Evolutionary conservation across 2,888 invertebrate genomes (phyloP), one percentile per base, ranked within the genome.

Genomic region (Nomada fabriciana): DNA sequence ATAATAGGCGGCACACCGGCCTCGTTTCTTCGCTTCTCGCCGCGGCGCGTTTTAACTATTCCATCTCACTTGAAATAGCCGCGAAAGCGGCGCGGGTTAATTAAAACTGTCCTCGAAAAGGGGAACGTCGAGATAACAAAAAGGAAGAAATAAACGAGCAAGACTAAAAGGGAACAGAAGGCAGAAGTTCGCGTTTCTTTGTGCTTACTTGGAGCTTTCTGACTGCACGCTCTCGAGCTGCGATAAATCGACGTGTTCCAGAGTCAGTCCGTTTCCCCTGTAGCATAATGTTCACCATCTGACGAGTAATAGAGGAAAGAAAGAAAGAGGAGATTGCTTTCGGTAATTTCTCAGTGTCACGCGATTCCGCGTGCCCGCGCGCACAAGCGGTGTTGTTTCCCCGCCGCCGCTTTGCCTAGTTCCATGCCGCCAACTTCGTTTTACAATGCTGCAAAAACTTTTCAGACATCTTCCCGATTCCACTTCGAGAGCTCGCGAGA

Each of bases 301-400:
- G 57, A 25, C 50, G 43, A 23, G 4, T 3, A 20, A 42, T 15
- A 20, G 25, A 2, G 20, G 13, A 52, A 47, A 29, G 42, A 47
- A 76, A 50, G n/a, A 25, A n/a, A 47, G 75, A 65, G 72, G 68
- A 67, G 47, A 13, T 53, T 50, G 47, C 61, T 60, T 77, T 76
- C 64, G 75, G 72, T 88, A 88, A 88, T 88, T 86, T 73, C 76
- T 64, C 55, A 72, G 59, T 47, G 67, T 57, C 87, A 87, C 87
- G 87, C 86, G 79, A 87, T 63, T 67, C 83, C 69, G 84, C 84
- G 84, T 87, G 86, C 65, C 57, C 68, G n/a, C 57, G 68, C 42
- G 23, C 67, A 42, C 60, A 71, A 57, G 47, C 81, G 18, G 15
- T 23, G 55, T 52, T 55, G 53, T 72, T 65, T 69, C 65, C 52